phyloP scores from a whole-genome alignment of 2,113 vertebrate genomes.

The Stomatorhinus ivindoensis region DNA sequence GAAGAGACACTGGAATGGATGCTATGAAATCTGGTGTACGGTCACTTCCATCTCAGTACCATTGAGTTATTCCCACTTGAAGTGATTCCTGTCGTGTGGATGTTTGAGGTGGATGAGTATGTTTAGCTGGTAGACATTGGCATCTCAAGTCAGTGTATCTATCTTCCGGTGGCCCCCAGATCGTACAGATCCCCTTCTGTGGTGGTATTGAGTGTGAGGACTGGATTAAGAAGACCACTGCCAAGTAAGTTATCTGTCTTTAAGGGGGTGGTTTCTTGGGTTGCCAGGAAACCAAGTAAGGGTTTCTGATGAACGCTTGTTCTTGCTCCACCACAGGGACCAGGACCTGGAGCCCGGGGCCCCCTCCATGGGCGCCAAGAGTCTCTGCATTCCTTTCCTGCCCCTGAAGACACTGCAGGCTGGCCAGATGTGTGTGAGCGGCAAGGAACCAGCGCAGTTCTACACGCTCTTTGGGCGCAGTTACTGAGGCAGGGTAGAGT shows the following conservation, averaged over 20 bases:
- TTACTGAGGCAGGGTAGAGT: slow-evolving; percentile 50
- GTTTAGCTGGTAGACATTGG: neutral
- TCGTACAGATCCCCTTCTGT: slow-evolving; percentile 95
- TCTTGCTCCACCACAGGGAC: slow-evolving; percentile 61
- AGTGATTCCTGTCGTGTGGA: neutral
- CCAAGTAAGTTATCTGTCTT: slow-evolving; percentile 65
- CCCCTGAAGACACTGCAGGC: slow-evolving; percentile 71
- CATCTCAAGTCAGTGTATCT: neutral
- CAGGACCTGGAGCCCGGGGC: slow-evolving; percentile 94
- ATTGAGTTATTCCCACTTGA: neutral
- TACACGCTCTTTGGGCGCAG: slow-evolving; percentile 97
- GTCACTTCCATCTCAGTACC: neutral
- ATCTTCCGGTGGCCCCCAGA: slow-evolving; percentile 51
- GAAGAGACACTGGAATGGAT: neutral
- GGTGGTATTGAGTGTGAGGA: slow-evolving; percentile 87
- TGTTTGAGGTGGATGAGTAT: neutral
- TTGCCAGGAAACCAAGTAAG: neutral
- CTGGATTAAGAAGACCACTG: slow-evolving; percentile 94
- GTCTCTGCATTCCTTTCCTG: slow-evolving; percentile 90
- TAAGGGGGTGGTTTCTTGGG: neutral
- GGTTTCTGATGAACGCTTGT: neutral
- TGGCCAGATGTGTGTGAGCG: slow-evolving; percentile 74
- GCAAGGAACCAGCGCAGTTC: slow-evolving; percentile 77
- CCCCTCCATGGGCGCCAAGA: slow-evolving; percentile 96
- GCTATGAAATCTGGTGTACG: neutral